These are phyloP conservation scores for Anthrax anthrax DNA, from an alignment of 2,888 invertebrate species.

Conservation along the genomic window DNA sequence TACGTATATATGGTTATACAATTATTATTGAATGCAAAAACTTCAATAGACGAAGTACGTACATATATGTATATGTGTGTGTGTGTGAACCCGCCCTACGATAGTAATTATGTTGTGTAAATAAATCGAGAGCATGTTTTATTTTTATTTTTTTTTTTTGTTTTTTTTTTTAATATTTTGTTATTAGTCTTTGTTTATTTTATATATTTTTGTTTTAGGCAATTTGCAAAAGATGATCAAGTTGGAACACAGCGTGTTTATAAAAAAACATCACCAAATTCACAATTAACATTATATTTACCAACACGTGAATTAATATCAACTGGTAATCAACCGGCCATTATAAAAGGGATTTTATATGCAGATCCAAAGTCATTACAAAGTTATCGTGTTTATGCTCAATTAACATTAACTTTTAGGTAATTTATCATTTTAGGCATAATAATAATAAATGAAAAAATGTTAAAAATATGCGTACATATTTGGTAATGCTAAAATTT, in stretches of 20 bases:
- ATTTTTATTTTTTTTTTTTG: no score
- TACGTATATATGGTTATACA: no score
- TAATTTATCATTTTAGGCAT: no score
- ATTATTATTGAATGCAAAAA: no score
- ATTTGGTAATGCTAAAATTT: not conserved
- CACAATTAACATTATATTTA: conserved; percentile 68
- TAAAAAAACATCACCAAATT: conserved; percentile 77
- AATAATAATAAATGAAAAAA: conserved; percentile 23
- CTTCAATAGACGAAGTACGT: no score
- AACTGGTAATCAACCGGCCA: conserved; percentile 57
- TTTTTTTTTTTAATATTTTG: no score
- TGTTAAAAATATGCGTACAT: not conserved
- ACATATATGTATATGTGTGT: no score
- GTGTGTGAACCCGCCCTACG: no score
- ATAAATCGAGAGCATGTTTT: no score
- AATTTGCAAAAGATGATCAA: conserved; percentile 6
- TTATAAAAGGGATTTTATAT: conserved; percentile 78
- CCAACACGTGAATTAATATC: conserved; percentile 68
- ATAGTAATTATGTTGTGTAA: no score
- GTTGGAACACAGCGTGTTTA: conserved; percentile 48
- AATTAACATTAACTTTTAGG: conserved; percentile 86
- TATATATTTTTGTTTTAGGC: conserved; percentile 1
- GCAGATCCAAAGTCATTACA: conserved; percentile 74
- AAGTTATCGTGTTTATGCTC: conserved; percentile 70
- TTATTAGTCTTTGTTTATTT: no score